Base-by-base conservation (phyloP, 2,797 vertebrate species). In the Dryobates pubescens region DNA sequence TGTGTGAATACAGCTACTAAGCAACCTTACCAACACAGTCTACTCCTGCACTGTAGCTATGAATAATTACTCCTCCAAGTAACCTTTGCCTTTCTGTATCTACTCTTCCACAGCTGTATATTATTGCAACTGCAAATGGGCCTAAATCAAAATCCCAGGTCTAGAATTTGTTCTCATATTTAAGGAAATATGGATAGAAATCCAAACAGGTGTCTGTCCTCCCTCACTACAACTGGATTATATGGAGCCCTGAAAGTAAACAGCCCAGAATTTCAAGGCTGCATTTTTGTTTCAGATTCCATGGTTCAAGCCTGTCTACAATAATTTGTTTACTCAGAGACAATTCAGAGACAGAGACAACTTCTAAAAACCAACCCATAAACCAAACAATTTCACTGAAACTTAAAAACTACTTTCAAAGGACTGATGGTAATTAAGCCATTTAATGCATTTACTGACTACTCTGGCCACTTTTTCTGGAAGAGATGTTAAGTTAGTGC, bases 1-100 rank as follows among this genome's bases (percentile, higher is more conserved):
- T 65, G 77, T 61, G 82, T 61, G 91, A 93, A 87, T 59, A 71
- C 73, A 93, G 85, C 90, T 95, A 93, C 93, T 93, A 93, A 93
- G 85, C 94, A 96, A 91, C 82, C 82, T 89, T 82, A 83, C 89
- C 77, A 88, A 88, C 74, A 91, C 77, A 80, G 82, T 24, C 87
- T 89, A 5, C n/a, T 86, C 64, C 67, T 72, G 80, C 70, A 47
- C 18, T 82, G 32, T 45, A 81, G 74, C 71, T 77, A 24, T 38
- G 80, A 96, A 47, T 88, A 93, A 89, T 88, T 56, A 88, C n/a
- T 93, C 58, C 24, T 89, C 36, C 41, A 18, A 1, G 13, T 56
- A 96, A 89, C 76, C 76, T 86, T 84, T 8, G 16, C 80, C 77
- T 88, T 91, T 86, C 71, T 88, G 77, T 65, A 54, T 19, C 80